Base-by-base conservation (phyloP, 2,113 vertebrate genomes). In the Furnarius figulus region DNA sequence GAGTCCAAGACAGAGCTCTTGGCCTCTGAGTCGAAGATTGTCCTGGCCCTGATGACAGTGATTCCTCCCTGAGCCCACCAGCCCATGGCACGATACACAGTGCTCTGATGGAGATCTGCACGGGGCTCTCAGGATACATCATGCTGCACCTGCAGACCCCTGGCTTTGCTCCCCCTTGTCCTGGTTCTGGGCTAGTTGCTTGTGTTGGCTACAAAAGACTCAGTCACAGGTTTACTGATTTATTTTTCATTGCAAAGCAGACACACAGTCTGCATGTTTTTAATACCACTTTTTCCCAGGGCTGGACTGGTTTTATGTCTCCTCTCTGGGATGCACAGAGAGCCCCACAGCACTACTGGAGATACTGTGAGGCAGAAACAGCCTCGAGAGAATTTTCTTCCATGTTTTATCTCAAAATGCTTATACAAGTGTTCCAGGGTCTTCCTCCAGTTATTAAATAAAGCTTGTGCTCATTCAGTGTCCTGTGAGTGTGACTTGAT, bases 91-190 rank as follows among this genome's bases (percentile, higher is more conserved):
- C 23, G 8, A 12, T 2, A 3, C 14, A 0, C 13, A 4, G 50
- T 7, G 3, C 30, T 7, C 18, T 3, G 1, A 2, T 2, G 33
- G 35, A 30, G 8, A 12, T 5, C 76, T 14, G 6, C 7, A 1
- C 0, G 2, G 59, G 2, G 2, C 55, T 25, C 2, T 13, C 4
- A 9, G 14, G 6, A 4, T 5, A 1, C 11, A 18, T 4, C 10
- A 3, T 25, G 44, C 49, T 12, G 1, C 6, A 7, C 8, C 39
- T 44, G n/a, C 79, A n/a, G 14, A 5, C 20, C 39, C 3, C 14
- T 5, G 79, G 28, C 39, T 71, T 27, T 61, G 63, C 63, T 33
- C 31, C 75, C 63, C 2, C 0, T 31, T 35, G 5, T 14, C 37
- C n/a, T 12, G 4, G 2, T 14, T 8, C 30, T 40, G 46, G 40